Evolutionary conservation across 2,113 vertebrate genomes (phyloP), one percentile per base, ranked within the genome.

Genomic region (Hemiprocne comata): DNA sequence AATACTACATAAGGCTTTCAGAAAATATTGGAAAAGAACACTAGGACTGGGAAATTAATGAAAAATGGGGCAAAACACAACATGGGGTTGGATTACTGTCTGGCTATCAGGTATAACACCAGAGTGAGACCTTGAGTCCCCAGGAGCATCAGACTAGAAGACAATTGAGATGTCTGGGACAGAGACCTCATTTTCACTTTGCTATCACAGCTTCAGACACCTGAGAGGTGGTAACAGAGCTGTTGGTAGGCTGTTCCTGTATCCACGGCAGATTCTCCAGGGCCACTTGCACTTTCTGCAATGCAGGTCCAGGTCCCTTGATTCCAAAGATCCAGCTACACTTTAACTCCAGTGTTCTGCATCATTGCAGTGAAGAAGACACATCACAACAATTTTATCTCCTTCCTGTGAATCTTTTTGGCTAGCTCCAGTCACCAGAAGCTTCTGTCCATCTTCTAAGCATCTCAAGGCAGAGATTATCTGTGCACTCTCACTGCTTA

Each of bases 221-320:
- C 40, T 44, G 34, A 74, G 42, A 74, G 16, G 13, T 2, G 1
- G 7, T 9, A 79, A 58, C 3, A 20, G 51, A 77, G 53, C 33
- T 10, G 2, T 5, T 12, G 33, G 23, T 34, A 86, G 48, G 28
- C 31, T 13, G 48, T 40, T 88, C 42, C 46, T 4, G 9, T 65
- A 33, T 31, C 50, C 61, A 72, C 0, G 2, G 5, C 16, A 60
- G 51, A 23, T 15, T 34, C 40, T 75, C 31, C 25, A 24, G 25
- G 70, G 61, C n/a, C 25, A 91, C 44, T 36, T 79, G 57, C 44
- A 65, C 54, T 28, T 94, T 50, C 89, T 96, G 93, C 87, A 95
- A 21, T 82, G 77, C 89, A 89, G 74, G 66, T 86, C 51, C 34
- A 54, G 24, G 48, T 53, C n/a, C 31, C 7, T 70, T 5, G 1